Conservation (phyloP, 2,888 invertebrate species). For the Mesochorus sp. region DNA sequence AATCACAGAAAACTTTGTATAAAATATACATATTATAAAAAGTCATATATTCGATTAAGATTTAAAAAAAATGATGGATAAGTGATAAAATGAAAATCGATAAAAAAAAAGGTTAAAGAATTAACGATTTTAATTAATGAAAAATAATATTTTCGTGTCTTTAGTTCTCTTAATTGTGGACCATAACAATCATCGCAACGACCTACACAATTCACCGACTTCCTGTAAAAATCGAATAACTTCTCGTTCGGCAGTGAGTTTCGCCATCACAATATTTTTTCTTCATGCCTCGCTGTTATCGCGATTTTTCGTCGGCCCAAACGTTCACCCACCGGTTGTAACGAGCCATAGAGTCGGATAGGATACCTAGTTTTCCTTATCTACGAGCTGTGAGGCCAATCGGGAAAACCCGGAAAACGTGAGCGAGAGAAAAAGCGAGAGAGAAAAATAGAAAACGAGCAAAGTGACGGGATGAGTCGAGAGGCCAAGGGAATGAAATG, state of each 20-base stretch:
- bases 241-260: background rate
- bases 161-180: background rate
- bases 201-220: no score
- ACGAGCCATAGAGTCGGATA: constrained; percentile 5
- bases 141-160: no score
- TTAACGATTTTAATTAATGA: no score
- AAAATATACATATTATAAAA: no score
- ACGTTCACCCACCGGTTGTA: background rate
- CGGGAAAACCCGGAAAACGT: constrained; percentile 13
- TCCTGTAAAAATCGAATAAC: background rate
- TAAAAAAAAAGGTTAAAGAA: no score
- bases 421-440: background rate
- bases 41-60: no score
- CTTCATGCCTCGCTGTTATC: constrained; percentile 12
- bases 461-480: constrained; percentile 25
- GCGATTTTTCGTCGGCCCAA: constrained; percentile 10
- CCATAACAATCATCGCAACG: background rate
- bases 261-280: background rate
- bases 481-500: constrained; percentile 57
- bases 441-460: background rate
- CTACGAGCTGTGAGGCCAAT: constrained; percentile 27
- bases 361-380: constrained; percentile 43
- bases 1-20: no score
- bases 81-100: no score
- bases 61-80: no score